Evolutionary conservation across 1,140 invertebrate genomes (phyloP).

Genomic region (Bombus terrestris): DNA sequence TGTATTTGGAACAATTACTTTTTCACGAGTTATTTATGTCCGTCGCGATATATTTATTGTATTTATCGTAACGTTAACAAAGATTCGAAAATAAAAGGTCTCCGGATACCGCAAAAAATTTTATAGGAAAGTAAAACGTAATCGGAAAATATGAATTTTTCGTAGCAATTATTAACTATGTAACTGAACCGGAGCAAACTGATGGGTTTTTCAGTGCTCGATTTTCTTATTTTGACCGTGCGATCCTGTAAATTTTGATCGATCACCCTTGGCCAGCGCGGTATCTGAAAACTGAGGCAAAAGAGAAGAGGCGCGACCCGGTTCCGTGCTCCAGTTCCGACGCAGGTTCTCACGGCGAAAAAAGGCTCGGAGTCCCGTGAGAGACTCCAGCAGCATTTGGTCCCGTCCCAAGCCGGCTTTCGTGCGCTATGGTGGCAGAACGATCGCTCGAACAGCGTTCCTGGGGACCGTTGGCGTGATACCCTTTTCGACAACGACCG

Average conservation of each 20-base stretch:
- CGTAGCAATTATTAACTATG: not conserved
- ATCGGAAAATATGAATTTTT: too few relatives aligned
- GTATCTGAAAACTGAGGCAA: too few relatives aligned
- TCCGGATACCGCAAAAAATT: too few relatives aligned
- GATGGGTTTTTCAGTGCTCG: not conserved
- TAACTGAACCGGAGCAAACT: not conserved
- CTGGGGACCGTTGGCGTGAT: slow-evolving; percentile 59
- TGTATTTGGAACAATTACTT: too few relatives aligned
- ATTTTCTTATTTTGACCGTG: not conserved
- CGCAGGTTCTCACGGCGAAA: slow-evolving; percentile 51
- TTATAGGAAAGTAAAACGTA: too few relatives aligned
- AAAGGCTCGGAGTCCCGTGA: slow-evolving; percentile 35
- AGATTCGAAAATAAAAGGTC: too few relatives aligned
- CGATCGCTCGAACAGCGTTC: not conserved
- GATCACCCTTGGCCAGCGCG: not conserved
- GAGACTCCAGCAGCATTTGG: slow-evolving; percentile 42
- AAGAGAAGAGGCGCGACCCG: not conserved
- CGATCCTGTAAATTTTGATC: not conserved
- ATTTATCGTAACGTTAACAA: too few relatives aligned
- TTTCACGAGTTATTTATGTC: not conserved
- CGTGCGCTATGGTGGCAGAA: slow-evolving; percentile 59
- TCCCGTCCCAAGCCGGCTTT: slow-evolving; percentile 41
- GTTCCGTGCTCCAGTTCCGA: slow-evolving; percentile 33
- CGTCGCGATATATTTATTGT: too few relatives aligned
- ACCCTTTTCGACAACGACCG: slow-evolving; percentile 65